Evolutionary conservation across 2,797 vertebrate species (phyloP), one percentile per base, ranked within the genome.

Genomic region (Caiman crocodilus): DNA sequence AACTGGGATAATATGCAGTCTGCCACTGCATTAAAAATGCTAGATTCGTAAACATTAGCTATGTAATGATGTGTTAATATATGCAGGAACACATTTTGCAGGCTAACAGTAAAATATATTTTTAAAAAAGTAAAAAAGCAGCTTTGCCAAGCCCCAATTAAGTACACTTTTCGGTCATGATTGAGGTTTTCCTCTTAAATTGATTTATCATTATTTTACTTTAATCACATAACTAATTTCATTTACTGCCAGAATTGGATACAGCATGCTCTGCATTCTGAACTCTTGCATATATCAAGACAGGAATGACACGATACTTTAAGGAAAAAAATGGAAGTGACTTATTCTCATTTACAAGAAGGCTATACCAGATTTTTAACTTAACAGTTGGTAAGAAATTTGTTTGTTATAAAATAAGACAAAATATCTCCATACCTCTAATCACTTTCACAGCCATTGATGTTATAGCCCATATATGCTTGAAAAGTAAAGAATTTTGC

Each of bases 1-100:
- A 88, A 79, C 17, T 84, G 5, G 57, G 92, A 88, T 50, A 85
- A 84, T 7, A 76, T 6, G 14, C 10, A 90, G n/a, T 75, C 82
- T 76, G 79, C 77, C 87, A 60, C 63, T 35, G 9, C 64, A 78
- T 80, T 69, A 77, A 30, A 18, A 83, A 79, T 64, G 73, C 64
- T 42, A 82, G 25, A 64, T 17, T 25, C n/a, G 89, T 87, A 90
- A 77, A 81, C 20, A 23, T 59, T 63, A 42, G 90, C 81, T 81
- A 50, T 75, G 30, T 64, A 83, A 74, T 61, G 82, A 65, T 32
- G 76, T 35, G 30, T 25, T 42, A 79, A 85, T 18, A 77, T 28
- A 91, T 42, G 65, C 87, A 88, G 91, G 7, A 89, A 71, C 28
- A 57, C 25, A 77, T 82, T 92, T 93, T 75, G 78, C 30, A 67